Percentiles rank a stretch among this genome's conserved stretches.
These are phyloP conservation scores for Pocillopora damicornis DNA, from an alignment of 64 coral and sea anemone species.

Conservation along the genomic window DNA sequence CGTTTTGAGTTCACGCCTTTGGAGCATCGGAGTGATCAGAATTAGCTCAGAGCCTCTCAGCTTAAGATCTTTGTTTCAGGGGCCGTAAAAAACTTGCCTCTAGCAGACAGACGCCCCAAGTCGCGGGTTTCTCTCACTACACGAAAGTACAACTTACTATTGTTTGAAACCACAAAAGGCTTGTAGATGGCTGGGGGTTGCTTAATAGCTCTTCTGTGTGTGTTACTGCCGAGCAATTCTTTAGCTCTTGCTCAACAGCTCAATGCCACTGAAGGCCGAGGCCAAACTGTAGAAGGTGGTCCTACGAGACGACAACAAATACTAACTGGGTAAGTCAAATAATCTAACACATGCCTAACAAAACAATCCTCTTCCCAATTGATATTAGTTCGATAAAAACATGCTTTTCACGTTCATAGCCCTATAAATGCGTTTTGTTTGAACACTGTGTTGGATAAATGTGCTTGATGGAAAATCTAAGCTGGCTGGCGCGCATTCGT, in stretches of 20 bases:
- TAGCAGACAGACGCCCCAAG: neutral
- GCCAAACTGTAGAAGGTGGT: neutral
- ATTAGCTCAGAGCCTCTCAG: neutral
- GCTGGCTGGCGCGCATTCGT: no score
- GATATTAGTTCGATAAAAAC: no score
- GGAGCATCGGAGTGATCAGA: neutral
- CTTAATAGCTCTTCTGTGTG: neutral
- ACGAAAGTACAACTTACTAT: neutral
- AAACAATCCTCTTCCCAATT: neutral
- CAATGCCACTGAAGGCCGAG: neutral
- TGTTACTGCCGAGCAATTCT: neutral
- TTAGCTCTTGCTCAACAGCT: neutral
- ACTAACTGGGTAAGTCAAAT: constrained; percentile 40
- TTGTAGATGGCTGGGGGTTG: neutral
- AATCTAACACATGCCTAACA: neutral
- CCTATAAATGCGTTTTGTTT: no score
- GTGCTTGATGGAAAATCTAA: no score
- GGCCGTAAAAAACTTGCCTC: neutral
- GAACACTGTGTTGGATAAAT: no score
- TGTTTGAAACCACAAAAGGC: neutral
- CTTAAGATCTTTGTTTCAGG: neutral
- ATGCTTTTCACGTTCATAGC: no score
- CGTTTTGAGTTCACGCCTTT: neutral
- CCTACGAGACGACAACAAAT: constrained; percentile 42
- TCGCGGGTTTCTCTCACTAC: neutral